A percentile compares a stretch with the other conserved stretches of the same genome.
phyloP scores from a whole-genome alignment of 2,797 vertebrate genomes.

The Sternotherus odoratus region DNA sequence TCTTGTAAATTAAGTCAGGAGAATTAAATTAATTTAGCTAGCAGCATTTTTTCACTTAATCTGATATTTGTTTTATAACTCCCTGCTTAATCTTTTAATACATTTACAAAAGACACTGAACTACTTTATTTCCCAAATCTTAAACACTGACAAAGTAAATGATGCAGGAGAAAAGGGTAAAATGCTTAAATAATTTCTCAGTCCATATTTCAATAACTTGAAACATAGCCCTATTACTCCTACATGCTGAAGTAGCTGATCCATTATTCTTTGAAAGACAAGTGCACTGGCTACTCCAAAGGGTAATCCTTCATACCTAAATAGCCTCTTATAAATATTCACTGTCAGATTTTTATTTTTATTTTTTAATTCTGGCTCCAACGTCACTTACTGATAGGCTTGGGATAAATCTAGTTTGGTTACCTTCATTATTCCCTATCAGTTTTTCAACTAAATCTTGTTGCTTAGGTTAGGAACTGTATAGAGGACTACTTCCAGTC shows the following conservation, averaged over 20 bases:
- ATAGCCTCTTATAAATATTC: background rate
- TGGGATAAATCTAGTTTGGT: background rate
- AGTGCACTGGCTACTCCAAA: background rate
- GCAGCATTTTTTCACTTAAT: background rate
- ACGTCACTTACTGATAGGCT: background rate
- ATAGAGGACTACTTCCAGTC: background rate
- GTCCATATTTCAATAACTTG: background rate
- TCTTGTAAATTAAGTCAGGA: background rate
- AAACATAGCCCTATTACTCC: background rate
- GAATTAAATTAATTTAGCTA: background rate
- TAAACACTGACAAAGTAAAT: background rate
- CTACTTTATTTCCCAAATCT: background rate
- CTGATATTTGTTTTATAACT: too few relatives aligned
- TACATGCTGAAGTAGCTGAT: background rate
- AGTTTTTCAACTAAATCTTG: background rate
- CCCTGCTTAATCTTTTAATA: background rate
- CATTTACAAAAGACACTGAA: background rate
- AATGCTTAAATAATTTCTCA: background rate
- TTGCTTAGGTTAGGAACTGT: background rate
- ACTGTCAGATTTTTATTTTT: background rate
- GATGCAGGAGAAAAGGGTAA: background rate
- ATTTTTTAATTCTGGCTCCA: background rate
- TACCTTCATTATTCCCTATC: background rate
- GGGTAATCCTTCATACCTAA: background rate
- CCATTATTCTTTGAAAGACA: background rate